phyloP scores from a whole-genome alignment of 2,888 invertebrate species.

The Drosophila limbata region DNA sequence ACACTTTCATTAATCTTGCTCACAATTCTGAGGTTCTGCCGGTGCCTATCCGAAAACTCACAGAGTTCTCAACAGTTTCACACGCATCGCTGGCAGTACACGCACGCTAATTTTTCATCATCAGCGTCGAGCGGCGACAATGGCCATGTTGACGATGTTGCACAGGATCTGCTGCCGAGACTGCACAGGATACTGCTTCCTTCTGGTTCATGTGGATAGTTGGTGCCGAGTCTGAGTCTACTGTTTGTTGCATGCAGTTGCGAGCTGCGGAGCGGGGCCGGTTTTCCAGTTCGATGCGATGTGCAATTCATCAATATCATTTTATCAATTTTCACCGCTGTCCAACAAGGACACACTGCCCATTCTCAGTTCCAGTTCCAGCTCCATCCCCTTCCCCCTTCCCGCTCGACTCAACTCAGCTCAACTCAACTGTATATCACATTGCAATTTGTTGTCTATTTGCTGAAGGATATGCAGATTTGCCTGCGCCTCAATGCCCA shows the following conservation, averaged over 20 bases:
- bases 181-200: slow-evolving; percentile 19
- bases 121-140: slow-evolving; percentile 64
- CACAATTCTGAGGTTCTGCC: slow-evolving; percentile 45
- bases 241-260: slow-evolving; percentile 20
- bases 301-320: slow-evolving; percentile 84
- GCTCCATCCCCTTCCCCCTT: neutral
- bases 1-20: slow-evolving; percentile 75
- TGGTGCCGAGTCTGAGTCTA: neutral
- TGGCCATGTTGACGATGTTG: slow-evolving; percentile 65
- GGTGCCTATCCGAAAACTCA: slow-evolving; percentile 16
- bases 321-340: slow-evolving; percentile 83
- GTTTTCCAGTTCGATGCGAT: slow-evolving; percentile 66
- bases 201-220: neutral
- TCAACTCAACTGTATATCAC: slow-evolving; percentile 76
- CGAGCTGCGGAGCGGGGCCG: neutral
- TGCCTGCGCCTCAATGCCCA: slow-evolving; percentile 45
- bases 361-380: neutral
- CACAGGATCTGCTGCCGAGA: slow-evolving; percentile 46
- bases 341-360: slow-evolving; percentile 57
- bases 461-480: slow-evolving; percentile 81
- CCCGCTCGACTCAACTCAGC: too few species aligned
- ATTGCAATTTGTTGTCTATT: slow-evolving; percentile 81
- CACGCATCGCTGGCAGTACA: slow-evolving; percentile 58
- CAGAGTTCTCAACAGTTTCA: slow-evolving; percentile 32
- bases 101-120: slow-evolving; percentile 79